phyloP scores from a whole-genome alignment of 2,797 vertebrate species.

The Pteropus rufus region DNA sequence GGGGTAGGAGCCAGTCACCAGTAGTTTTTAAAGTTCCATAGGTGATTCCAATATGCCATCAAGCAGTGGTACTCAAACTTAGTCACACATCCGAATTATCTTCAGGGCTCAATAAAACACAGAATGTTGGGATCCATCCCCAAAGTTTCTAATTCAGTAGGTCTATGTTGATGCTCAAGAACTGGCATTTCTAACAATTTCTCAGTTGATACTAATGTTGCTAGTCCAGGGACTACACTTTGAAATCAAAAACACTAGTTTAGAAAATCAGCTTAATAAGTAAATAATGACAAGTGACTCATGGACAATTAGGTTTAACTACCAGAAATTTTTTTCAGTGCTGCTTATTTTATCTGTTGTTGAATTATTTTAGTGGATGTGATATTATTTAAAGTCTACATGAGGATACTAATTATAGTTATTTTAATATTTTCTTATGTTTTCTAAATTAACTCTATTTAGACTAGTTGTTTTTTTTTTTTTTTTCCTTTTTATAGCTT shows the following conservation, averaged over 20 bases:
- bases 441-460: neutral
- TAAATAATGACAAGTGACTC: neutral
- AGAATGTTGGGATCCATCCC: neutral
- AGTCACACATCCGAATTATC: neutral
- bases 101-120: neutral
- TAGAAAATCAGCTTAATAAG: neutral
- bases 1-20: neutral
- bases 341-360: neutral
- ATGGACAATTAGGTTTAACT: neutral
- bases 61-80: neutral
- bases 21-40: neutral
- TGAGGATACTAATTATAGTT: neutral
- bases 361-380: neutral
- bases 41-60: neutral
- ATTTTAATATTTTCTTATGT: neutral
- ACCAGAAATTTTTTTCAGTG: neutral
- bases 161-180: neutral
- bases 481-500: neutral
- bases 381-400: neutral
- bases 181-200: neutral
- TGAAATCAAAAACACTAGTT: neutral
- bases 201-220: neutral
- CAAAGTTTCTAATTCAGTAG: neutral
- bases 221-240: neutral
- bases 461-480: neutral